Evolutionary conservation across 2,113 vertebrate species (phyloP), one percentile per base, ranked within the genome.

Genomic region (Gasterosteus nipponicus): DNA sequence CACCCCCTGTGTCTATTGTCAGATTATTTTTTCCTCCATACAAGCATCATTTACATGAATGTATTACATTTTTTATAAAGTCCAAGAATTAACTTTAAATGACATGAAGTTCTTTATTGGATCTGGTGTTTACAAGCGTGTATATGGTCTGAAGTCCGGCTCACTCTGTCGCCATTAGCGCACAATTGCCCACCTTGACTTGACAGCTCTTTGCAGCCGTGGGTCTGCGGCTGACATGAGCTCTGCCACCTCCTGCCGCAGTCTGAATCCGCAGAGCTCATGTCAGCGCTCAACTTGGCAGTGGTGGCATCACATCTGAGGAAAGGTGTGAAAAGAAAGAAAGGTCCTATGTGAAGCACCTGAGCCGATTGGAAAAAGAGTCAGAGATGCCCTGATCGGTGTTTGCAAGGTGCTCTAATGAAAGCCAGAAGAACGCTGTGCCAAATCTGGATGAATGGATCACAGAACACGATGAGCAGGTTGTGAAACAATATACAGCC

Each of bases 261-360:
- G 82, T 67, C 87, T 92, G 63, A 79, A n/a, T 83, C 92, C 79
- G 91, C 88, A 18, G 81, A 44, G 14, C 81, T 86, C 69, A 95
- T 76, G 33, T 95, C 94, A 67, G 86, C 89, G 0, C 94, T 94
- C 58, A 97, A 92, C 82, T 94, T 95, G 14, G 91, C 72, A 1
- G 96, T 95, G 80, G 91, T 95, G 47, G 95, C 94, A 81, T 97
- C 95, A 56, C 96, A 97, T 80, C 96, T 14, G 31, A 11, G 47
- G 44, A 65, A 7, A 60, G 61, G 61, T 71, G 69, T 85, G 22
- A 85, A n/a, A 60, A 6, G 47, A 44, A 26, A 38, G 10, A 42
- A 26, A 16, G 49, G 31, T 3, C 3, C 19, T 54, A 11, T 18
- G 39, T 38, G 42, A 11, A 59, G 33, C 47, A 22, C 19, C 1